phyloP scores from a whole-genome alignment of 2,888 invertebrate species.

The Meloe dianella region DNA sequence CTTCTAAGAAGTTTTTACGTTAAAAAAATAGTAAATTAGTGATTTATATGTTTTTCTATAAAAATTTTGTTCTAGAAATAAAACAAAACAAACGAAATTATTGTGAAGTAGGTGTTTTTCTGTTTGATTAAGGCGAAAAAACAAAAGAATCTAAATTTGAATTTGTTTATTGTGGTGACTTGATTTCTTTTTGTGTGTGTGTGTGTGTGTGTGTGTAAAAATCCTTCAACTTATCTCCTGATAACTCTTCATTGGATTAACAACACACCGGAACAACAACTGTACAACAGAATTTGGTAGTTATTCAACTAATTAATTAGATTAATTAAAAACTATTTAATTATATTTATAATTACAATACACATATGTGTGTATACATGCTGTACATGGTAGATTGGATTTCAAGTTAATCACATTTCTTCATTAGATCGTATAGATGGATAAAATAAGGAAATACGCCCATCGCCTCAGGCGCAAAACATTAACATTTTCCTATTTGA shows the following conservation, averaged over 20 bases:
- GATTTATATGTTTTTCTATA: neutral
- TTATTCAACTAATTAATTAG: neutral
- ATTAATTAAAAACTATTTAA: neutral
- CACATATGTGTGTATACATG: too few relatives aligned
- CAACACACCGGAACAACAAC: conserved; percentile 1
- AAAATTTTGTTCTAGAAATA: neutral
- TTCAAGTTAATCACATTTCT: neutral
- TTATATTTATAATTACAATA: neutral
- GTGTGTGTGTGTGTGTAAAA: neutral
- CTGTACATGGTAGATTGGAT: neutral
- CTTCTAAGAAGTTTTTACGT: neutral
- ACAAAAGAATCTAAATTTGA: neutral
- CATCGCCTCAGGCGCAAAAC: neutral
- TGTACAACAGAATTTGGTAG: neutral
- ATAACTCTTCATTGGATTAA: neutral
- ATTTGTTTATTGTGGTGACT: conserved; percentile 5
- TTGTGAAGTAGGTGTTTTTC: neutral
- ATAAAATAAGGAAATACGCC: neutral
- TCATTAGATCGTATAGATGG: neutral
- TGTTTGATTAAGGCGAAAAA: neutral
- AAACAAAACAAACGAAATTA: neutral
- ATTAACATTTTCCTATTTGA: neutral
- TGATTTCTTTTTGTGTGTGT: neutral
- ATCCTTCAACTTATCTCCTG: neutral
- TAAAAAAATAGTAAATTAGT: neutral